Evolutionary conservation across 2,888 invertebrate species (phyloP).

Genomic region (Drosophila macrospina): DNA sequence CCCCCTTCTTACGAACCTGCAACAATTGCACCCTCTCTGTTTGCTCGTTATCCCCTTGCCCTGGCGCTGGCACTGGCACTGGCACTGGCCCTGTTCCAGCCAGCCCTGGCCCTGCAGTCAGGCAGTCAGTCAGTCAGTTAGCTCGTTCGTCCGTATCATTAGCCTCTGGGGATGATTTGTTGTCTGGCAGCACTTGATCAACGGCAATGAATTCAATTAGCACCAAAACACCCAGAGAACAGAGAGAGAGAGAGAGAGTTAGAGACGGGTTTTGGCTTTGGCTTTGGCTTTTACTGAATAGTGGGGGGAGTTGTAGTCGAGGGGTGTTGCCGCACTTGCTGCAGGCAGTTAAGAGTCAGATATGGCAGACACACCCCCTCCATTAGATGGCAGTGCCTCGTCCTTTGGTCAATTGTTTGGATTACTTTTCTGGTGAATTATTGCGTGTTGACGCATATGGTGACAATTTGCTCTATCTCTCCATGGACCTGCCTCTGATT

Average conservation of each 20-base stretch:
- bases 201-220: conserved; percentile 82
- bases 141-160: conserved; percentile 77
- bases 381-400: conserved; percentile 70
- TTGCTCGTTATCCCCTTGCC: conserved; percentile 2
- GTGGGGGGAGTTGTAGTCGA: conserved; percentile 2
- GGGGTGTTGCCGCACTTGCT: conserved; percentile 63
- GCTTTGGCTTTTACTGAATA: background rate
- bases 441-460: conserved; percentile 86
- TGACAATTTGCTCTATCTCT: conserved; percentile 80
- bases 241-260: conserved; percentile 5
- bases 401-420: conserved; percentile 84
- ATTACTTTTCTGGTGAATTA: conserved; percentile 85
- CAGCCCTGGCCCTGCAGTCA: conserved; percentile 21
- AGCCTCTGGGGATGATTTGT: conserved; percentile 80
- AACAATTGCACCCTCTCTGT: conserved; percentile 33
- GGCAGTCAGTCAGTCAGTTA: conserved; percentile 53
- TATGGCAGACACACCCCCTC: conserved; percentile 73
- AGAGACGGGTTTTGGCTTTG: conserved; percentile 28
- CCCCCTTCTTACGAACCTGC: conserved; percentile 8
- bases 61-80: conserved; percentile 5
- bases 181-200: conserved; percentile 82
- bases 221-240: conserved; percentile 71
- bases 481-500: conserved; percentile 17
- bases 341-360: conserved; percentile 40
- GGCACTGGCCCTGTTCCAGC: background rate